A percentile compares a stretch with the other conserved stretches of the same genome.
Conservation (phyloP, 2,888 invertebrate genomes). For the Drosophila ezoana region DNA sequence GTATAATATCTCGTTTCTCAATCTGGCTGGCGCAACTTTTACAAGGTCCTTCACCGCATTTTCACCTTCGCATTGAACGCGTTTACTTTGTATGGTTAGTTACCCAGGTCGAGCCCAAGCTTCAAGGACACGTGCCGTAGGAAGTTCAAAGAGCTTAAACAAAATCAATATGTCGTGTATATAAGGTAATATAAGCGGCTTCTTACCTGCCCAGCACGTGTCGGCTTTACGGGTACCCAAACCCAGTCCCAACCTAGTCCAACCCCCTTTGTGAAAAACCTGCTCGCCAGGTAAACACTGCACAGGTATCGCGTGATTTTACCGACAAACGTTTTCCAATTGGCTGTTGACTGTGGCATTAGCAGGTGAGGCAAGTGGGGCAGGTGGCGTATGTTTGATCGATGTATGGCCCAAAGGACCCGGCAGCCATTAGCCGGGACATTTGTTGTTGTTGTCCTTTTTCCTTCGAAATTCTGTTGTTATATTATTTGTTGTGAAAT, state of each 20-base stretch:
- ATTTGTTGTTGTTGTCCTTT: conserved; percentile 31
- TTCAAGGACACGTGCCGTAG: conserved; percentile 67
- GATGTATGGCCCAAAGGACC: conserved; percentile 51
- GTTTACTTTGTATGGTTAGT: conserved; percentile 46
- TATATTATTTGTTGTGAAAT: conserved; percentile 54
- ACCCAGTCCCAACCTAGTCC: conserved; percentile 26
- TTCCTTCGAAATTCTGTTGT: conserved; percentile 18
- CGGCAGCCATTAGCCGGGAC: conserved; percentile 39
- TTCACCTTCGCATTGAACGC: conserved; percentile 75
- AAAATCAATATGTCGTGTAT: conserved; percentile 61
- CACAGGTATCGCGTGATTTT: conserved; percentile 74
- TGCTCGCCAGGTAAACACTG: conserved; percentile 45
- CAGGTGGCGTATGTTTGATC: conserved; percentile 66
- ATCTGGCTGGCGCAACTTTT: conserved; percentile 20
- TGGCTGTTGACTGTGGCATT: conserved; percentile 40
- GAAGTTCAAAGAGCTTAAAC: conserved; percentile 76
- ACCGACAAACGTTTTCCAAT: conserved; percentile 62
- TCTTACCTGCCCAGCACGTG: conserved; percentile 62
- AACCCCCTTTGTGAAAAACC: conserved; percentile 48
- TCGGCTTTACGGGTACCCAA: conserved; percentile 34
- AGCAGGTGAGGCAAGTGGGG: neutral
- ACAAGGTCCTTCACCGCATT: conserved; percentile 55
- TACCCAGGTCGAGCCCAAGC: conserved; percentile 35
- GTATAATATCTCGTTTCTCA: conserved; percentile 11
- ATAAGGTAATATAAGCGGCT: conserved; percentile 37